Percentiles rank a stretch among this genome's conserved stretches.
These are phyloP conservation scores for Porites australiensis DNA, from an alignment of 64 coral and sea anemone species.

Conservation along the genomic window DNA sequence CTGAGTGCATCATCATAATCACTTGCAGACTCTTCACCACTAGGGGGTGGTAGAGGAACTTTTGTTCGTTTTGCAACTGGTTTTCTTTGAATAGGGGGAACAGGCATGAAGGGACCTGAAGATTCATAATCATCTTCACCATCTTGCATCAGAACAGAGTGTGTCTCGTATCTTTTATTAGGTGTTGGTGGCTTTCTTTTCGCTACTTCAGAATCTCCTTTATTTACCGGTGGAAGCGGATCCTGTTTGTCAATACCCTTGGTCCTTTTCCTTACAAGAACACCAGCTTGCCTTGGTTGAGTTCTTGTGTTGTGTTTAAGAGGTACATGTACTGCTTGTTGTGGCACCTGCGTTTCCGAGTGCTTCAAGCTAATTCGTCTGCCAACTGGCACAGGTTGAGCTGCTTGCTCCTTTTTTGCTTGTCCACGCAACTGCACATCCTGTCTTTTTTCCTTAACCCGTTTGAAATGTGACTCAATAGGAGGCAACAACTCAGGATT, in stretches of 20 bases:
- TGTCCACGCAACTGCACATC: not conserved
- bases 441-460: slow-evolving; percentile 73
- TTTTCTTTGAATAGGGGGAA: slow-evolving; percentile 62
- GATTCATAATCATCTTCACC: slow-evolving; percentile 8
- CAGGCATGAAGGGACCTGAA: not conserved
- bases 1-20: slow-evolving; percentile 16
- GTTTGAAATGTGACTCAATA: slow-evolving; percentile 84
- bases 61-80: slow-evolving; percentile 4
- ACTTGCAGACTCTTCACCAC: not conserved
- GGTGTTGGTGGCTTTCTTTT: slow-evolving; percentile 80
- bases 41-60: not conserved
- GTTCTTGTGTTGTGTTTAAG: slow-evolving; percentile 6
- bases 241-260: slow-evolving; percentile 89
- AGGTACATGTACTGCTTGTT: slow-evolving; percentile 1
- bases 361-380: slow-evolving; percentile 32
- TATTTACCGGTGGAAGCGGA: slow-evolving; percentile 82
- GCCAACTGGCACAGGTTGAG: not conserved
- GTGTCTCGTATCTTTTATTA: slow-evolving; percentile 87
- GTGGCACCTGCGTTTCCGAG: not conserved
- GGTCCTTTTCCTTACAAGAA: slow-evolving; percentile 64
- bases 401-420: slow-evolving; percentile 3
- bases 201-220: not conserved
- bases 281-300: slow-evolving; percentile 24
- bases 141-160: slow-evolving; percentile 49
- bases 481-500: slow-evolving; percentile 76